These are phyloP conservation scores for Atrichornis clamosus DNA, from an alignment of 2,113 vertebrate genomes.

Conservation along the genomic window DNA sequence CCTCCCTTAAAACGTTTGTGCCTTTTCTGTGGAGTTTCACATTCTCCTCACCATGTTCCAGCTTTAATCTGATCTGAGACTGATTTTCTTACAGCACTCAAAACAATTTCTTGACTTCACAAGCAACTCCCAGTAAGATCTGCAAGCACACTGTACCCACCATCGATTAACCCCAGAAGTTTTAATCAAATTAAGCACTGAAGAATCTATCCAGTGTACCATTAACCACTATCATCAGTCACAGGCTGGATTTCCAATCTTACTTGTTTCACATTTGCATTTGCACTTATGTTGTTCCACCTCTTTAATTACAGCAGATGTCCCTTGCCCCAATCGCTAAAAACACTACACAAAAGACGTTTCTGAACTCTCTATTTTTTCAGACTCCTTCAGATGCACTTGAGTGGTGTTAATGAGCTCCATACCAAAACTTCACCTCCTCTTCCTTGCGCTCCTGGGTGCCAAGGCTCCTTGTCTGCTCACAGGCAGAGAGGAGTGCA, in stretches of 20 bases:
- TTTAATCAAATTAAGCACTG: not conserved
- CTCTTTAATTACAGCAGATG: not conserved
- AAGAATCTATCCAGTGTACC: not conserved
- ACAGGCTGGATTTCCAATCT: not conserved
- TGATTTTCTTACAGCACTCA: not conserved
- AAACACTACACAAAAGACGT: not conserved
- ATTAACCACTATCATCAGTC: not conserved
- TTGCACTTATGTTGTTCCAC: not conserved
- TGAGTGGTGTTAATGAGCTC: not conserved
- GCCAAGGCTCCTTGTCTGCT: conserved; percentile 22
- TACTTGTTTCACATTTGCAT: not conserved
- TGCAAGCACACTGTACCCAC: not conserved
- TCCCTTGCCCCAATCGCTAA: not conserved
- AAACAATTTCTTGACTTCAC: not conserved
- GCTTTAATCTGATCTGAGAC: not conserved
- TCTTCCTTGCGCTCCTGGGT: conserved; percentile 6
- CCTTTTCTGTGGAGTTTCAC: not conserved
- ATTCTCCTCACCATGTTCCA: not conserved
- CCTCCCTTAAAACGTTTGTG: not conserved
- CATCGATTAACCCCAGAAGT: not conserved
- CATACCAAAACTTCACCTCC: not conserved
- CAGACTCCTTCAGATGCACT: not conserved
- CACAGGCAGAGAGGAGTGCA: not conserved
- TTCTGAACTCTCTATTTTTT: not conserved
- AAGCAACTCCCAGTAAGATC: not conserved